phyloP scores from a whole-genome alignment of 2,888 invertebrate genomes.

The Toxonevra muliebris region DNA sequence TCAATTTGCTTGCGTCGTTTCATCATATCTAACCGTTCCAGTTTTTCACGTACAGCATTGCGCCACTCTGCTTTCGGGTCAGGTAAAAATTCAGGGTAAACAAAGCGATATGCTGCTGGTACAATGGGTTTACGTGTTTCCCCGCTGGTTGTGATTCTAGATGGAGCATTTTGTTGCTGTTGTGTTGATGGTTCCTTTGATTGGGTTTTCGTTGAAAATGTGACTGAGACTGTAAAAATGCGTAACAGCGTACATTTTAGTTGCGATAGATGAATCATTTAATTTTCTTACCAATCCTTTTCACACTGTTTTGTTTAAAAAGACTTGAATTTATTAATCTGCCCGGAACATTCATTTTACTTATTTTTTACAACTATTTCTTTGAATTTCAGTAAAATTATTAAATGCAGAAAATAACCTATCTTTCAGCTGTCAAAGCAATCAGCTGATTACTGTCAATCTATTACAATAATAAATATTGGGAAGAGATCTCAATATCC shows the following conservation, averaged over 20 bases:
- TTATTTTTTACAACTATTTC: background rate
- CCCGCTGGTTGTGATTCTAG: background rate
- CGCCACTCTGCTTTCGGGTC: slow-evolving; percentile 81
- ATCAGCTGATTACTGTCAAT: slow-evolving; percentile 1
- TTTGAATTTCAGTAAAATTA: too few species aligned
- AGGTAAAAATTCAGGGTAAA: slow-evolving; percentile 93
- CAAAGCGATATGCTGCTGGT: slow-evolving; percentile 70
- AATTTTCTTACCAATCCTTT: slow-evolving; percentile 38
- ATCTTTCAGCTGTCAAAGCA: background rate
- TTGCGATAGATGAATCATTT: background rate
- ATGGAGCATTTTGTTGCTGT: background rate
- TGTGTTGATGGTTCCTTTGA: slow-evolving; percentile 29
- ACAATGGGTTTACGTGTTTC: slow-evolving; percentile 52
- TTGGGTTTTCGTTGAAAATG: slow-evolving; percentile 40
- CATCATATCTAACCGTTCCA: slow-evolving; percentile 94
- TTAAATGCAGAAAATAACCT: background rate
- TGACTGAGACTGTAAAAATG: slow-evolving; percentile 30
- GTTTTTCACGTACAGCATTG: slow-evolving; percentile 82
- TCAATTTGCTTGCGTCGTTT: slow-evolving; percentile 77
- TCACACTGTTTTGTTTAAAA: slow-evolving; percentile 30
- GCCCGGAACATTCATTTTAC: slow-evolving; percentile 40
- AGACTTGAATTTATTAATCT: slow-evolving; percentile 34
- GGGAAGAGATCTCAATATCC: too few species aligned
- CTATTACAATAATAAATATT: background rate
- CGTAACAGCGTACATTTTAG: background rate